These are phyloP conservation scores for Picathartes gymnocephalus DNA, from an alignment of 2,113 vertebrate genomes.

Conservation along the genomic window DNA sequence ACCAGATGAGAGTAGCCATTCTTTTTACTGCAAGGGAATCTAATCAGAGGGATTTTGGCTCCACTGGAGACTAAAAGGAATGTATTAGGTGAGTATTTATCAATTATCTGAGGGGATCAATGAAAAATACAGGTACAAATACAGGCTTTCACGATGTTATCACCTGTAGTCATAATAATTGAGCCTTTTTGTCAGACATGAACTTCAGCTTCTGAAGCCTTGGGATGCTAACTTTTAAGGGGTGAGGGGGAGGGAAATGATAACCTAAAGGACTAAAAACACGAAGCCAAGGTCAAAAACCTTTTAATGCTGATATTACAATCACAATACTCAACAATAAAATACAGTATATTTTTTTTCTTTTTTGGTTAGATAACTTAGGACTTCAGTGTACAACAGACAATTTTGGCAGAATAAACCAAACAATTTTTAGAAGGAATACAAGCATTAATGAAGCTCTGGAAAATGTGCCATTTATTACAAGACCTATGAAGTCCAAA, in stretches of 20 bases:
- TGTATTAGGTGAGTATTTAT: background rate
- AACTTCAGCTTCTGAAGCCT: background rate
- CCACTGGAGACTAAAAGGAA: background rate
- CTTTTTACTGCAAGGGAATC: background rate
- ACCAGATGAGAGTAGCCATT: background rate
- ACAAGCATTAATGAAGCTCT: background rate
- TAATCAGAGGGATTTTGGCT: background rate
- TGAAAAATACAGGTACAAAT: background rate
- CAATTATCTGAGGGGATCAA: background rate
- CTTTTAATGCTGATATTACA: background rate
- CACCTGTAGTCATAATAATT: fast-evolving
- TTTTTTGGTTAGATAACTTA: background rate
- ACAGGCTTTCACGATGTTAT: background rate
- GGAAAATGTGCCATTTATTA: background rate
- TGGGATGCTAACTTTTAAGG: background rate
- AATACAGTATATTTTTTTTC: background rate
- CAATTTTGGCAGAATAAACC: background rate
- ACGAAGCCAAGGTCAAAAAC: background rate
- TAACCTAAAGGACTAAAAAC: background rate
- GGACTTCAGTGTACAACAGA: background rate
- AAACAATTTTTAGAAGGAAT: background rate
- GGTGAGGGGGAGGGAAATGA: background rate
- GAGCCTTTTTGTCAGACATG: background rate
- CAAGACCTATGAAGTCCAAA: background rate
- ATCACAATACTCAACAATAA: background rate